These are phyloP conservation scores for Malacoctenus gilli DNA, from an alignment of 2,797 vertebrate species.

Conservation along the genomic window DNA sequence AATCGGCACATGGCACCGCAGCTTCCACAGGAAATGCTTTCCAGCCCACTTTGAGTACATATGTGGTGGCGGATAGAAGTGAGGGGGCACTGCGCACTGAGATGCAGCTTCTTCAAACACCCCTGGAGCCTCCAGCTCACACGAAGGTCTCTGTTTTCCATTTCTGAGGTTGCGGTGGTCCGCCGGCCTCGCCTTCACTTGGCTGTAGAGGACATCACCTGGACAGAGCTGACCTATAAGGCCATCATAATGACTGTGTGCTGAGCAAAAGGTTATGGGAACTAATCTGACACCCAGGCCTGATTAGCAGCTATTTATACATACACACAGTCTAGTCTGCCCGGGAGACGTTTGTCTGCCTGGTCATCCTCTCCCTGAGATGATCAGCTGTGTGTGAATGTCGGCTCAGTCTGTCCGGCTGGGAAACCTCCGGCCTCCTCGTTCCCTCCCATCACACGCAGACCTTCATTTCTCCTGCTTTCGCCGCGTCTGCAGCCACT, in stretches of 20 bases:
- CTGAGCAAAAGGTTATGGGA: conserved; percentile 74
- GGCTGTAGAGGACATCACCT: conserved; percentile 48
- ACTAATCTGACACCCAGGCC: conserved; percentile 74
- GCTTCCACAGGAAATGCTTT: conserved; percentile 34
- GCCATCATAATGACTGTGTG: conserved; percentile 44
- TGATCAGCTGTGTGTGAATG: conserved; percentile 10
- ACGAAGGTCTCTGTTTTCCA: background rate
- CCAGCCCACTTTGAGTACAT: conserved; percentile 27
- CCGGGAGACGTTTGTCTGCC: conserved; percentile 30
- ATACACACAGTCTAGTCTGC: conserved; percentile 31
- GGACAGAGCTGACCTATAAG: conserved; percentile 52
- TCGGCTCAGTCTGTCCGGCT: conserved; percentile 25
- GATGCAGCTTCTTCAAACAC: conserved; percentile 13
- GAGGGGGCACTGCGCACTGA: conserved; percentile 36
- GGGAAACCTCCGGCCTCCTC: conserved; percentile 7
- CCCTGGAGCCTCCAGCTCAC: conserved; percentile 19
- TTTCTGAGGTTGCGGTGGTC: too few relatives aligned
- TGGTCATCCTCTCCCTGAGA: conserved; percentile 43
- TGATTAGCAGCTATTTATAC: conserved; percentile 78
- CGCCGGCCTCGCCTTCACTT: too few relatives aligned
- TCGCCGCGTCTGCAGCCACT: background rate
- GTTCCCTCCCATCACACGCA: background rate
- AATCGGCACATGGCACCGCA: conserved; percentile 16
- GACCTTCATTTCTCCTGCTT: background rate
- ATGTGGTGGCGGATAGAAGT: conserved; percentile 29